Evolutionary conservation across 92 coral and sea anemone genomes (phyloP), one percentile per base, ranked within the genome.

Genomic region (Actinostola sp.): DNA sequence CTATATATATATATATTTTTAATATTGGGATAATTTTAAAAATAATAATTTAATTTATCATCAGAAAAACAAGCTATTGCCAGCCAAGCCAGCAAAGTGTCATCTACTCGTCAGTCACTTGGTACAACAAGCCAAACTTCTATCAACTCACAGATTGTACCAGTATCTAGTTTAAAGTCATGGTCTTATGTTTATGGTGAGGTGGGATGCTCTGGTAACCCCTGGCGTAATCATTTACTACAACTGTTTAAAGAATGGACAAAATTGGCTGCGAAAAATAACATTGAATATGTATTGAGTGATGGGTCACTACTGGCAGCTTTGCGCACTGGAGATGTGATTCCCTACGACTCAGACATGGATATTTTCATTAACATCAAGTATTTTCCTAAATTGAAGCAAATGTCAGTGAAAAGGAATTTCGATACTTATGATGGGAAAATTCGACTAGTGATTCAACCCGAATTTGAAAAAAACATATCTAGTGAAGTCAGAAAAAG

Each of bases 301-400:
- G 77, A 62, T 38, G 96, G 98, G 3, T 65, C 91, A 19, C 76
- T 89, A 11, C 77, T 93, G 12, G 98, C 93, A 32, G 91, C 89
- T 27, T 63, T 84, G 63, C 82, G 98, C 8, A 75, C 83, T 29
- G 82, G 79, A 0, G 98, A 93, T 33, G 60, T 90, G 1, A 93
- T 93, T 49, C 98, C 98, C 0, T 90, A 87, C 80, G 96, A 90
- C 63, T 73, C 87, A 0, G 98, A 93, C 58, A 71, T 90, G 30
- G 98, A 93, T 67, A 23, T 93, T 3, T 52, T 90, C 21, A 49
- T 93, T 31, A 80, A 87, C 23, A 73, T 80, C 0, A 84, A 75
- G 25, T 84, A 62, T 44, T 84, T 76, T 72, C 78, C 84, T 11
- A 46, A 46, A 41, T 48, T 93, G 59, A 52, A 80, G 41, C 56